phyloP scores from a whole-genome alignment of 30 jellyfish, hydroid and myxozoan species.

The Catostylus mosaicus region DNA sequence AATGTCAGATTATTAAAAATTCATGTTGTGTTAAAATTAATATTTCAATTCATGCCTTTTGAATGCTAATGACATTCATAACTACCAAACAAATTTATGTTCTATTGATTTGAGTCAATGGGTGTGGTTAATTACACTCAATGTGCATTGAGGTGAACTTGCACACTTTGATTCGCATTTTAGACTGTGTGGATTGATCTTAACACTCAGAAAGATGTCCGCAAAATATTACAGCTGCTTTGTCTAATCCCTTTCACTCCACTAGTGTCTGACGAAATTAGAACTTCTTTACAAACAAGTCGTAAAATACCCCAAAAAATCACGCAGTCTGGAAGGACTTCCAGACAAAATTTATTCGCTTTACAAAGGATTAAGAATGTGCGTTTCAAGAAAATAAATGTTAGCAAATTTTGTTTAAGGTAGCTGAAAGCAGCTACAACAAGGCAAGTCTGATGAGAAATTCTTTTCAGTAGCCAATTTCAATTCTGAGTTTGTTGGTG shows the following conservation, averaged over 20 bases:
- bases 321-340: too few species aligned
- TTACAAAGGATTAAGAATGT: too few species aligned
- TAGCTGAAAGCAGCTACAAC: too few species aligned
- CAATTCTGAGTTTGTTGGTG: too few species aligned
- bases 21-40: slow-evolving; percentile 16
- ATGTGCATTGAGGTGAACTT: slow-evolving; percentile 20
- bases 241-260: not conserved
- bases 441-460: too few species aligned
- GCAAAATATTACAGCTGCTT: not conserved
- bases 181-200: not conserved
- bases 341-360: too few species aligned
- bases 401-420: too few species aligned
- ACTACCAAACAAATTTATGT: slow-evolving; percentile 2
- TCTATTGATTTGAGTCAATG: slow-evolving; percentile 14
- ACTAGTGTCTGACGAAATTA: not conserved
- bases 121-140: slow-evolving; percentile 36
- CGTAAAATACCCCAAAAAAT: too few species aligned
- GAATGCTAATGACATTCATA: slow-evolving; percentile 8
- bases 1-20: slow-evolving; percentile 38
- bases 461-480: too few species aligned
- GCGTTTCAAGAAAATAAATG: too few species aligned
- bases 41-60: slow-evolving; percentile 24
- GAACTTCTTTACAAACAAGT: not conserved
- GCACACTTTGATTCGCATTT: slow-evolving; percentile 1
- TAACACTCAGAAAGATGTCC: not conserved